Conservation (phyloP, 2,113 vertebrate species). For the Boleophthalmus pectinirostris region DNA sequence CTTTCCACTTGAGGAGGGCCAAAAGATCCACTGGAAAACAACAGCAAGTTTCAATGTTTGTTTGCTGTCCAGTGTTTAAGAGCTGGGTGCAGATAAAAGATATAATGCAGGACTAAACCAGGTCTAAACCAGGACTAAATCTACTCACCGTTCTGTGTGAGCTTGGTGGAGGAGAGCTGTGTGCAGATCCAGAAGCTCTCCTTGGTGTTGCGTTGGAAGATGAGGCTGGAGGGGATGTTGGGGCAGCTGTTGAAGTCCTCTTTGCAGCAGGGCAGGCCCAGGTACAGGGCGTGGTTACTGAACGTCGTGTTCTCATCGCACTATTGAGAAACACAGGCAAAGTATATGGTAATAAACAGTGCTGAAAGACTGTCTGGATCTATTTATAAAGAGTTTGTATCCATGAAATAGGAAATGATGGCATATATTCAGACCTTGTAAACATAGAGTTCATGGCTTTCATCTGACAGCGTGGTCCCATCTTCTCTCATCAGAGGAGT, state of each 20-base stretch:
- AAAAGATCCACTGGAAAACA: constrained; percentile 87
- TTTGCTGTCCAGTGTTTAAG: too few species aligned
- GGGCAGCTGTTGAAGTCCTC: constrained; percentile 93
- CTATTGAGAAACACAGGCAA: constrained; percentile 60
- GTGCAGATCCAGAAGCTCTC: constrained; percentile 95
- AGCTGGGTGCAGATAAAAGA: too few species aligned
- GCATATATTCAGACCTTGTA: constrained; percentile 86
- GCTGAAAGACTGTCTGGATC: too few species aligned
- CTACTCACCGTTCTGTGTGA: constrained; percentile 92
- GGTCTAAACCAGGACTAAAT: background rate
- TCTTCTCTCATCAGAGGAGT: constrained; percentile 97
- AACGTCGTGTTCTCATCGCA: constrained; percentile 97
- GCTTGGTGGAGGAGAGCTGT: constrained; percentile 96
- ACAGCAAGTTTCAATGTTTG: background rate
- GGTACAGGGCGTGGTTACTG: constrained; percentile 93
- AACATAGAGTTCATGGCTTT: constrained; percentile 95
- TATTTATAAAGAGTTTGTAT: too few species aligned
- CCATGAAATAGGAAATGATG: too few species aligned
- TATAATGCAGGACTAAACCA: background rate
- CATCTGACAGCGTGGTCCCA: constrained; percentile 93
- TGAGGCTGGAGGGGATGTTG: constrained; percentile 91
- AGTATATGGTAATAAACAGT: background rate
- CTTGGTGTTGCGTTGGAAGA: constrained; percentile 96
- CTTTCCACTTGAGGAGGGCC: constrained; percentile 96
- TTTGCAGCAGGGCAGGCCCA: constrained; percentile 95